Conservation (phyloP, 2,113 vertebrate genomes). For the Irena cyanogastra region DNA sequence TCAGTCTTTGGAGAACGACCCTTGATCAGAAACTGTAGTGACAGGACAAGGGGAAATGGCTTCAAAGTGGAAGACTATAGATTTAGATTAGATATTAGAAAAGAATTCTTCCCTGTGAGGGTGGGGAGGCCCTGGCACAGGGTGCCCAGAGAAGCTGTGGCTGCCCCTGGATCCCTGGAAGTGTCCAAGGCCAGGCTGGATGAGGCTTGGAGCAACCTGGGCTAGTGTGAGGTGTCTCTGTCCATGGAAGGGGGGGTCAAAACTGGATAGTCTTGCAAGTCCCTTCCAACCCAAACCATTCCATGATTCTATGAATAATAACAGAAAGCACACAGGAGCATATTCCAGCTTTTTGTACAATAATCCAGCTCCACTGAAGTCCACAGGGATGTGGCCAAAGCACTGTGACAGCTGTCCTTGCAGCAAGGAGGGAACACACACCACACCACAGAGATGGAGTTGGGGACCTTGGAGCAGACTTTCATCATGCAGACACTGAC, state of each 20-base stretch:
- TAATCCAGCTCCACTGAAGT: rapidly evolving
- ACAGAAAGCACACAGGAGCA: neutral
- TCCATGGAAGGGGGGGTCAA: rapidly evolving
- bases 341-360: neutral
- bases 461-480: neutral
- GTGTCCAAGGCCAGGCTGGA: neutral
- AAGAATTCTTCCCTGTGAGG: neutral
- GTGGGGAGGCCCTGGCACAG: rapidly evolving
- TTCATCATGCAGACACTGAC: neutral
- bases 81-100: neutral
- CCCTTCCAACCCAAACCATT: neutral
- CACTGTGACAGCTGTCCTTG: neutral
- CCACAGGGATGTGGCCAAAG: rapidly evolving
- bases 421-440: neutral
- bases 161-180: neutral
- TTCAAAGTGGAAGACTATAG: neutral
- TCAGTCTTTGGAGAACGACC: neutral
- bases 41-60: neutral
- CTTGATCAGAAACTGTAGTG: neutral
- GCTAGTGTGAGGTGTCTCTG: rapidly evolving
- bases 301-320: neutral
- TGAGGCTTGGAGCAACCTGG: rapidly evolving
- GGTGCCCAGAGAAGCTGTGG: neutral
- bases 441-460: rapidly evolving
- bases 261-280: neutral